Percentiles rank a stretch among this genome's conserved stretches.
Evolutionary conservation across 1,140 invertebrate genomes (phyloP).

Genomic region (Belonocnema kinseyi): DNA sequence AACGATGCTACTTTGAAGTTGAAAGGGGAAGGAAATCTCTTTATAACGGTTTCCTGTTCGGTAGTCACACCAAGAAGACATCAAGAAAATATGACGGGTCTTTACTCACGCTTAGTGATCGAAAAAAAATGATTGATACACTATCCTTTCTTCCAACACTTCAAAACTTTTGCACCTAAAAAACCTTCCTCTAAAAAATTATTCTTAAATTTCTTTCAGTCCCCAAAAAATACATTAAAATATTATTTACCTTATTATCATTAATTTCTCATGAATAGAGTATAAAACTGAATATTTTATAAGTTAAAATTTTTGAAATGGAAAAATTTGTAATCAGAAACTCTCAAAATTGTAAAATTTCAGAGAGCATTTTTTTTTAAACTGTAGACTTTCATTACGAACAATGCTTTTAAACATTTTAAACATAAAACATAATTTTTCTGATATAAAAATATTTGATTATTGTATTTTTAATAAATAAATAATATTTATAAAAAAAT

Average conservation of each 20-base stretch:
- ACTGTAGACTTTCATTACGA: background rate
- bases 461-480: no score
- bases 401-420: no score
- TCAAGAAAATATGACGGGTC: background rate
- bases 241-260: background rate
- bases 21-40: slow-evolving; percentile 1
- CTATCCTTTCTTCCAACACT: background rate
- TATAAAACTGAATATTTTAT: no score
- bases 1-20: background rate
- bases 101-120: background rate
- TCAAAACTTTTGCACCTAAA: background rate
- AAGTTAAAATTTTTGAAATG: no score
- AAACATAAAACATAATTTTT: no score
- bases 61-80: background rate
- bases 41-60: background rate
- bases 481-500: no score
- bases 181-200: background rate
- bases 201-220: background rate
- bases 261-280: no score
- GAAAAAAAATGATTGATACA: background rate
- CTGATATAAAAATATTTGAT: no score
- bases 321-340: no score
- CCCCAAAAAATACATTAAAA: background rate
- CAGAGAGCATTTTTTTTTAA: no score
- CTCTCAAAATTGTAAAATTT: no score